A percentile compares a stretch with the other conserved stretches of the same genome.
Evolutionary conservation across 2,113 vertebrate genomes (phyloP).

Genomic region (Notothenia coriiceps): DNA sequence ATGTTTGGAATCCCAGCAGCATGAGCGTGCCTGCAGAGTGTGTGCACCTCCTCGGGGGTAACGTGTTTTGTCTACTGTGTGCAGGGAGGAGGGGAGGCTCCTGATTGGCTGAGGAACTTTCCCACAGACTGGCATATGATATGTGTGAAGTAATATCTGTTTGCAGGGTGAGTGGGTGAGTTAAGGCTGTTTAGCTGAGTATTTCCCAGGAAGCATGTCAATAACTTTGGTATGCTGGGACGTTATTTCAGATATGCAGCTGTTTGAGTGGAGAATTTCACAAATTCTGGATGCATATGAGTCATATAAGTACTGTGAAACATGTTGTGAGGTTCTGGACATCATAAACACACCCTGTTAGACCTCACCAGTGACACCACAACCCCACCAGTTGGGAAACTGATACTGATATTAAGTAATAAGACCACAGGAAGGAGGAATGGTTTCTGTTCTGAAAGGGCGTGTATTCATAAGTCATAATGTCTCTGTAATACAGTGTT

Average conservation of each 20-base stretch:
- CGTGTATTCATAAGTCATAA: not conserved
- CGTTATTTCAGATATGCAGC: not conserved
- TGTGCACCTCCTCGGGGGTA: not conserved
- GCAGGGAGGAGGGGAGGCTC: conserved; percentile 7
- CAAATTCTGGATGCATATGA: not conserved
- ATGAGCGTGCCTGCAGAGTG: conserved; percentile 16
- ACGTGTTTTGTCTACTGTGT: conserved; percentile 13
- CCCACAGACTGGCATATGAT: conserved; percentile 4
- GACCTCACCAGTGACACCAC: conserved; percentile 1
- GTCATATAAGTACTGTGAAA: not conserved
- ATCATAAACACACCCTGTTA: not conserved
- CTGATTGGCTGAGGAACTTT: conserved; percentile 56
- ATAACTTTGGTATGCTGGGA: not conserved
- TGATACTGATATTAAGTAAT: not conserved
- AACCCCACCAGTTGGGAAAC: not conserved
- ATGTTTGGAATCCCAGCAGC: conserved; percentile 5
- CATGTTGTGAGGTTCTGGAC: not conserved
- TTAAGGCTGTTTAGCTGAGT: conserved; percentile 6
- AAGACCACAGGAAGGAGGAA: not conserved
- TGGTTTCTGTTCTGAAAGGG: not conserved
- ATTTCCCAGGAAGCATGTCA: conserved; percentile 9
- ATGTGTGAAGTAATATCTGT: conserved; percentile 34
- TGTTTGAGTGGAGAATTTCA: not conserved
- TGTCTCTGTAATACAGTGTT: not conserved
- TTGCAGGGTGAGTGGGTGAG: conserved; percentile 4